Evolutionary conservation across 2,113 vertebrate species (phyloP).

Genomic region (Microcebus jonahi): DNA sequence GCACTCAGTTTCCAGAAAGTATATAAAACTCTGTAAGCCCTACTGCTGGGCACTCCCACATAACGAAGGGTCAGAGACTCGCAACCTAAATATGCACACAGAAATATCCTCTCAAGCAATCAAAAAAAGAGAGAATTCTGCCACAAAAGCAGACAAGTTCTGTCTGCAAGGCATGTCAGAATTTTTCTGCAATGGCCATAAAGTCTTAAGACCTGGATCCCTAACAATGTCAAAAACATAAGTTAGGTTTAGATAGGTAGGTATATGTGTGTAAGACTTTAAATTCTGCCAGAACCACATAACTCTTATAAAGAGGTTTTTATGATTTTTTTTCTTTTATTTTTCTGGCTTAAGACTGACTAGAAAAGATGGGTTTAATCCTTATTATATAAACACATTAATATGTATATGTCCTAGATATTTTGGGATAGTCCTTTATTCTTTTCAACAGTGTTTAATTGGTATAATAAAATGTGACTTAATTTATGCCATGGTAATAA

Average conservation of each 20-base stretch:
- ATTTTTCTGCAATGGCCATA: background rate
- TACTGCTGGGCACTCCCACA: background rate
- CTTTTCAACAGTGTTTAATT: constrained; percentile 46
- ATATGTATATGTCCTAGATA: background rate
- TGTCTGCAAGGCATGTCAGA: background rate
- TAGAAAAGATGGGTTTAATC: background rate
- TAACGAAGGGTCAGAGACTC: background rate
- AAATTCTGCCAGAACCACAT: background rate
- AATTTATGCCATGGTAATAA: constrained; percentile 42
- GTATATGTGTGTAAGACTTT: background rate
- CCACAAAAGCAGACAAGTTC: background rate
- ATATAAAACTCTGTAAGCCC: background rate
- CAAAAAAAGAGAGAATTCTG: background rate
- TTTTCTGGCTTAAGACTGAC: constrained; percentile 17
- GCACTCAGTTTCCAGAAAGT: background rate
- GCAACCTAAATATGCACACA: background rate
- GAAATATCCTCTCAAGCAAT: background rate
- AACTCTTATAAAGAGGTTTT: background rate
- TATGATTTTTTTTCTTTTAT: background rate
- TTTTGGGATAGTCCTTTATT: constrained; percentile 15
- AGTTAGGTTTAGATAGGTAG: background rate
- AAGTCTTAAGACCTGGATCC: background rate
- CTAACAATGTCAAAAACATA: background rate
- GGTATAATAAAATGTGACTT: background rate
- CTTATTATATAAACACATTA: constrained; percentile 40